Evolutionary conservation across 1,140 invertebrate species (phyloP).

Genomic region (Ganaspis sp.): DNA sequence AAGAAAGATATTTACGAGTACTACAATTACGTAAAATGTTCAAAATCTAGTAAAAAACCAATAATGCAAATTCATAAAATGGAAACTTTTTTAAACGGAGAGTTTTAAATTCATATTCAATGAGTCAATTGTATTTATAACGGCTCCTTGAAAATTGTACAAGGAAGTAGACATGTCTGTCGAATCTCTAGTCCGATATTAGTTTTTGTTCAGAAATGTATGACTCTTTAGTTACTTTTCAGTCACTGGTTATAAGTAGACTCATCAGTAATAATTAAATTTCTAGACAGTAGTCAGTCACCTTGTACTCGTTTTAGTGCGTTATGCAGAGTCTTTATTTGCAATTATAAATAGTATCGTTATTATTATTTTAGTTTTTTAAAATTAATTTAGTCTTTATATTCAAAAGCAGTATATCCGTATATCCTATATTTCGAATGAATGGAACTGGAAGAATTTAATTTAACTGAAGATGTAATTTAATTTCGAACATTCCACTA

Average conservation of each 20-base stretch:
- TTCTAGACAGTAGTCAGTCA: constrained; percentile 9
- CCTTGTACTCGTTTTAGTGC: not conserved
- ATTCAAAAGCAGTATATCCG: too few species aligned
- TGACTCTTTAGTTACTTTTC: not conserved
- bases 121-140: not conserved
- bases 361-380: too few species aligned
- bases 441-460: too few species aligned
- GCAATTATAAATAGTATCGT: too few species aligned
- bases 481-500: too few species aligned
- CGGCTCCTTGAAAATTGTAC: not conserved
- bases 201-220: not conserved
- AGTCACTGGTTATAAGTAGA: not conserved
- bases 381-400: too few species aligned
- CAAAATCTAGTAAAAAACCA: not conserved
- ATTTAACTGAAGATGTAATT: too few species aligned
- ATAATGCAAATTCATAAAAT: not conserved
- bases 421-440: too few species aligned
- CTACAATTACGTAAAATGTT: not conserved
- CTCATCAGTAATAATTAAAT: not conserved
- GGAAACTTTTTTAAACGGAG: not conserved
- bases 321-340: too few species aligned
- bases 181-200: not conserved
- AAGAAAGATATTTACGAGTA: not conserved
- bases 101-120: not conserved
- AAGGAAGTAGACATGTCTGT: not conserved